phyloP scores from a whole-genome alignment of 2,113 vertebrate species.

The Cinclus mexicanus region DNA sequence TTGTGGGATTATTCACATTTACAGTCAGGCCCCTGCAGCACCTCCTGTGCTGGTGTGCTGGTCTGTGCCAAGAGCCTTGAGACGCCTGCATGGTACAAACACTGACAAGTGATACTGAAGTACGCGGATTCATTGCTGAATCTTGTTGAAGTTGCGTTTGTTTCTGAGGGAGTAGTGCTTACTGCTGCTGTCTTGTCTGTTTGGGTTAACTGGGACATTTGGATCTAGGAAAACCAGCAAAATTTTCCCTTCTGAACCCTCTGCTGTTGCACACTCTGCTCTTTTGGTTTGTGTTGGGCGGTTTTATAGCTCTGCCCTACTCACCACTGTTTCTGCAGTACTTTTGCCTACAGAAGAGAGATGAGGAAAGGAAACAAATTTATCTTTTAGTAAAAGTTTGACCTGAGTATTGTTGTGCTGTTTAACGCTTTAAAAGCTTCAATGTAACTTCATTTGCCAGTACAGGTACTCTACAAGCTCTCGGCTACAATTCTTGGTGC shows the following conservation, averaged over 20 bases:
- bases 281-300: not conserved
- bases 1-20: constrained; percentile 11
- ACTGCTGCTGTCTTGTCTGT: not conserved
- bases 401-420: not conserved
- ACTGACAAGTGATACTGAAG: not conserved
- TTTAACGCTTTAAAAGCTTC: not conserved
- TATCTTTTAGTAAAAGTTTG: not conserved
- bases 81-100: rapidly evolving
- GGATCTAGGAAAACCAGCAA: not conserved
- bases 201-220: not conserved
- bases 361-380: not conserved
- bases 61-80: not conserved
- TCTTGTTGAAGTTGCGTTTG: not conserved
- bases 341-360: not conserved
- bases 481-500: not conserved
- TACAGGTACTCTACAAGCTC: not conserved
- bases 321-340: not conserved
- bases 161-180: not conserved
- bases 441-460: not conserved
- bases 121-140: not conserved
- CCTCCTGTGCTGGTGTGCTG: not conserved
- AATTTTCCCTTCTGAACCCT: not conserved
- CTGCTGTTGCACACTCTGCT: not conserved
- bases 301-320: not conserved
- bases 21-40: not conserved